Percentiles rank a stretch among this genome's conserved stretches.
Conservation (phyloP, 2,113 vertebrate genomes). For the Ictalurus punctatus region DNA sequence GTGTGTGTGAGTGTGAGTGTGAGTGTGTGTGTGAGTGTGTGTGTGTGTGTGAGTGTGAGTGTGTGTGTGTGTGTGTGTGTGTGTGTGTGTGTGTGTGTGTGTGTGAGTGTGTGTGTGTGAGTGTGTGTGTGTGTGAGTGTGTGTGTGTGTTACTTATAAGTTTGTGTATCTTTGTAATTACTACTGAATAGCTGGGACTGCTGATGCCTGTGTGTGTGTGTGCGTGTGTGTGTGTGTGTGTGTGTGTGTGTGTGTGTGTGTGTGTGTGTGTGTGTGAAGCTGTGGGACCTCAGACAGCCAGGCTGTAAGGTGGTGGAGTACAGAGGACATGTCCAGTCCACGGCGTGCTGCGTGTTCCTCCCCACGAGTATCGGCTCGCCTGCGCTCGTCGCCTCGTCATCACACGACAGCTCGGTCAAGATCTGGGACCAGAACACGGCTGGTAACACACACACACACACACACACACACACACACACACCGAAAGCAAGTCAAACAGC, state of each 20-base stretch:
- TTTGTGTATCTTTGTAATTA: not conserved
- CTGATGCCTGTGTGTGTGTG: conserved; percentile 40
- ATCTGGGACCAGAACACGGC: conserved; percentile 87
- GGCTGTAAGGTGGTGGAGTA: conserved; percentile 82
- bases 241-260: conserved; percentile 37
- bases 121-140: not conserved
- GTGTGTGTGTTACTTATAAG: not conserved
- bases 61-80: not conserved
- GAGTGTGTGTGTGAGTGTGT: no score
- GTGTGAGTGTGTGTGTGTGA: conserved; percentile 2
- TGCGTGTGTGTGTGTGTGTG: conserved; percentile 41
- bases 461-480: conserved; percentile 9
- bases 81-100: conserved; percentile 11
- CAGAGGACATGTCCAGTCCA: conserved; percentile 85
- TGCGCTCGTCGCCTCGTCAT: conserved; percentile 82
- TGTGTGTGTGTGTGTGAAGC: conserved; percentile 67
- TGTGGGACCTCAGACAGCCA: conserved; percentile 94
- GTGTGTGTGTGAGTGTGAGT: no score
- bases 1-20: no score
- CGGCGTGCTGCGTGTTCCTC: conserved; percentile 84
- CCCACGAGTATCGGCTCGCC: conserved; percentile 59
- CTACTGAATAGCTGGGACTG: not conserved
- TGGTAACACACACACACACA: conserved; percentile 70
- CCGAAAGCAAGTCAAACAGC: not conserved
- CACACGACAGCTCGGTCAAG: conserved; percentile 85